Base-by-base conservation (phyloP, 2,113 vertebrate genomes). In the Ellobius talpinus region DNA sequence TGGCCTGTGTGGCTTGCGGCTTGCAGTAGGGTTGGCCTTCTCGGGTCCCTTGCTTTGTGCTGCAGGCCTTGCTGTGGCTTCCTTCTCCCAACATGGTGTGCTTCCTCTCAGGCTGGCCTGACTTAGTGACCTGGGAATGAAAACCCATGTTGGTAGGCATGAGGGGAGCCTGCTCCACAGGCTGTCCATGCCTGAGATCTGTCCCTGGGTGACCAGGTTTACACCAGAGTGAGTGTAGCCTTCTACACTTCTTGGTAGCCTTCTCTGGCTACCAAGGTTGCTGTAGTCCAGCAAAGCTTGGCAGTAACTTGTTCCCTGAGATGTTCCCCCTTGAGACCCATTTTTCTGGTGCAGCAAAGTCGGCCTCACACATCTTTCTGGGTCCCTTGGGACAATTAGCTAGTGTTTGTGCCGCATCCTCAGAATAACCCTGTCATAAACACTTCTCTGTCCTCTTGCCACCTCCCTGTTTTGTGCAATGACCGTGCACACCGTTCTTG, bases 381-480 rank as follows among this genome's bases (percentile, higher is more conserved):
- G 91, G 73, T 29, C 70, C 70, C 29, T n/a, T 0, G 4, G 4
- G 47, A 31, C 55, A 10, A 0, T 9, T 39, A 9, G 58, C 76
- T 10, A 5, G 70, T 52, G 4, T 7, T 58, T 14, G 0, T 16
- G 50, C 39, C 19, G 2, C 36, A 21, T 78, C 58, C 45, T 7
- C 36, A 29, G 23, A 24, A 47, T 7, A 39, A 14, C 63, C 72
- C 24, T 12, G 12, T 23, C 31, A 31, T 5, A 16, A 76, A 63
- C 5, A 12, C 65, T 7, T 11, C 0, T 2, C 76, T 68, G 70
- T 36, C 39, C 14, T 13, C 14, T 31, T 3, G 31, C 21, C 5
- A 0, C 9, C 21, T 52, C 21, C 13, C 33, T 0, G 0, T 16
- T 72, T 39, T 23, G 17, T 8, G 7, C 0, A 17, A 0, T 2